A percentile compares a stretch with the other conserved stretches of the same genome.
Evolutionary conservation across 2,113 vertebrate genomes (phyloP).

Genomic region (Hucho hucho): DNA sequence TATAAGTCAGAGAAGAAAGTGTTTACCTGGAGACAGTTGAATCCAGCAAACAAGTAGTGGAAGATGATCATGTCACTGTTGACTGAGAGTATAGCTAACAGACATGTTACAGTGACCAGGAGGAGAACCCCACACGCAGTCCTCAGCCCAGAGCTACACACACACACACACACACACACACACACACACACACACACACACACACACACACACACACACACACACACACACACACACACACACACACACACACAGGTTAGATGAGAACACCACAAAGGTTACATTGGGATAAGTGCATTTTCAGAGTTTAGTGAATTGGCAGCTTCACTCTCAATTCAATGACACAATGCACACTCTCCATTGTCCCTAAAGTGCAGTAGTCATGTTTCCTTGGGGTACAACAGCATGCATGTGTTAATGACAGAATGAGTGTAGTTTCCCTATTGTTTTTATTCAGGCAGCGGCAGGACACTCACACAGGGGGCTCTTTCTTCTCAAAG

Average conservation of each 20-base stretch:
- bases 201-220: too few species aligned
- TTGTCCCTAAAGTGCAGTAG: not conserved
- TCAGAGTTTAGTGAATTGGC: not conserved
- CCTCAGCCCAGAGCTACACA: constrained; percentile 80
- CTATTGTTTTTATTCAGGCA: not conserved
- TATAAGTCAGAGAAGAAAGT: not conserved
- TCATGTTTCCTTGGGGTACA: not conserved
- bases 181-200: too few species aligned
- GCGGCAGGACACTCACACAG: constrained; percentile 78
- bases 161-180: not conserved
- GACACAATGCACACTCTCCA: not conserved
- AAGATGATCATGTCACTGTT: constrained; percentile 91
- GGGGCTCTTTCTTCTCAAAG: constrained; percentile 85
- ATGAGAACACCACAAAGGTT: not conserved
- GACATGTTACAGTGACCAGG: constrained; percentile 84
- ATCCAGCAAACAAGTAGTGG: constrained; percentile 90
- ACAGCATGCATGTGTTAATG: not conserved
- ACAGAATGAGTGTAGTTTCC: constrained; percentile 1
- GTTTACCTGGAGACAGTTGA: constrained; percentile 88
- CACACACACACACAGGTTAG: too few species aligned
- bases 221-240: too few species aligned
- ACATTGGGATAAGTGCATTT: not conserved
- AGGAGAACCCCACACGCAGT: constrained; percentile 80
- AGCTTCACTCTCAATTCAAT: not conserved
- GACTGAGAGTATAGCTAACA: constrained; percentile 87